Base-by-base conservation (phyloP, 2,888 invertebrate genomes). In the Phengaris arion region DNA sequence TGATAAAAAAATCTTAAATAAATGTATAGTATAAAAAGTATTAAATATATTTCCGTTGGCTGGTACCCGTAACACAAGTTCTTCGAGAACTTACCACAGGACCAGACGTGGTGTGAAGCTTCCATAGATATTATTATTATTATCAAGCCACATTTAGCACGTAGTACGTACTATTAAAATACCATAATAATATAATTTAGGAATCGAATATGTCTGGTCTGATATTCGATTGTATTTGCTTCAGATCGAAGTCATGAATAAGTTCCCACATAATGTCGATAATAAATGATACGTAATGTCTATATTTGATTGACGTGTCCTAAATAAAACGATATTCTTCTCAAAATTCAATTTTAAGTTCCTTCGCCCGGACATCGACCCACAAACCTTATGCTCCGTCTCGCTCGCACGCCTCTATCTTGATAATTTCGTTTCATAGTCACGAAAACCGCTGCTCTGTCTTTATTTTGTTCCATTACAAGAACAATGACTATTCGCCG, bases 391-490 rank as follows among this genome's bases (percentile, higher is more conserved):
- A 87, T 86, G 83, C 81, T 84, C 81, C 79, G 78, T 92, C 92
- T 85, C 86, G 74, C 82, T 92, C 86, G 78, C 84, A 82, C 90
- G 77, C 83, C 77, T 81, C 77, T 77, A 82, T 79, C 80, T 83
- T 77, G 75, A 85, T 89, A 87, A 82, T 84, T 89, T 84, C 80
- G 85, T 92, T 90, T 92, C 93, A 81, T 86, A 89, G 90, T 92
- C 93, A 93, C 93, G 93, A 93, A 90, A 90, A 91, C 92, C 91
- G 91, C 92, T 92, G 91, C 87, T 90, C 91, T 89, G 91, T 89
- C 92, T 93, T 92, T 92, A 92, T 92, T 93, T 92, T 92, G 91
- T 90, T 91, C 92, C 91, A 93, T 92, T 91, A 92, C 89, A 92
- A 93, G 93, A 93, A 93, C 93, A 93, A 93, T 93, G 90, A 91